Conservation (phyloP, 2,888 invertebrate genomes). For the Andrena minutula region DNA sequence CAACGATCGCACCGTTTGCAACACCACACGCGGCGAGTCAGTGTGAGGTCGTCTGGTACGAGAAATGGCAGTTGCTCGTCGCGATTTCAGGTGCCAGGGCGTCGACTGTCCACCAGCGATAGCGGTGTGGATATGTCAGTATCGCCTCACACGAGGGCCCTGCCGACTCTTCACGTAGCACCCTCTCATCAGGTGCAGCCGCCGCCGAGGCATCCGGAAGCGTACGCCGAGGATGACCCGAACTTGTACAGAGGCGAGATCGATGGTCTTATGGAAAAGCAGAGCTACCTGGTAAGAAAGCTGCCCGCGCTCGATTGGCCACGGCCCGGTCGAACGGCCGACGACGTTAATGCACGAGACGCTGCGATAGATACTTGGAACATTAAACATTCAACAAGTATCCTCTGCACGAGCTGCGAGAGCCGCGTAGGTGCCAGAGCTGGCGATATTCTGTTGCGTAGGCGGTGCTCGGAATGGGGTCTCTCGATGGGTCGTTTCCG, state of each 20-base stretch:
- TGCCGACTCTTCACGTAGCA: conserved; percentile 81
- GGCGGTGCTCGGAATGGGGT: conserved; percentile 40
- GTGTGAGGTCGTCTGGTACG: conserved; percentile 16
- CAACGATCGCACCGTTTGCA: conserved; percentile 50
- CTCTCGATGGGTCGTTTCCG: conserved; percentile 20
- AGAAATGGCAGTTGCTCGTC: conserved; percentile 51
- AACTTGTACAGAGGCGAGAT: conserved; percentile 90
- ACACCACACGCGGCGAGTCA: conserved; percentile 28
- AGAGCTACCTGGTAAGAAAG: conserved; percentile 84
- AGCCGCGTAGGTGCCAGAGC: conserved; percentile 32
- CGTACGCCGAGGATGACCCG: conserved; percentile 89
- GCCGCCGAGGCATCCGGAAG: conserved; percentile 82
- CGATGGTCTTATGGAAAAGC: conserved; percentile 92
- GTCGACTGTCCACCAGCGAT: conserved; percentile 87
- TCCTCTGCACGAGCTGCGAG: conserved; percentile 14
- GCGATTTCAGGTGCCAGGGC: conserved; percentile 83
- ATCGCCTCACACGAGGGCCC: conserved; percentile 82
- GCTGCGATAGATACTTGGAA: conserved; percentile 30
- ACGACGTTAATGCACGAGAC: conserved; percentile 40
- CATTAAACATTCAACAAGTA: conserved; percentile 58
- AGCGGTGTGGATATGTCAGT: conserved; percentile 85
- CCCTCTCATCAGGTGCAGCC: conserved; percentile 78
- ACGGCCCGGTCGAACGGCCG: conserved; percentile 22
- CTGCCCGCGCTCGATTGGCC: conserved; percentile 12
- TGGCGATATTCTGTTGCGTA: conserved; percentile 49